A percentile compares a stretch with the other conserved stretches of the same genome.
These are phyloP conservation scores for Bryconaethiops microstoma DNA, from an alignment of 2,797 vertebrate genomes.

Conservation along the genomic window DNA sequence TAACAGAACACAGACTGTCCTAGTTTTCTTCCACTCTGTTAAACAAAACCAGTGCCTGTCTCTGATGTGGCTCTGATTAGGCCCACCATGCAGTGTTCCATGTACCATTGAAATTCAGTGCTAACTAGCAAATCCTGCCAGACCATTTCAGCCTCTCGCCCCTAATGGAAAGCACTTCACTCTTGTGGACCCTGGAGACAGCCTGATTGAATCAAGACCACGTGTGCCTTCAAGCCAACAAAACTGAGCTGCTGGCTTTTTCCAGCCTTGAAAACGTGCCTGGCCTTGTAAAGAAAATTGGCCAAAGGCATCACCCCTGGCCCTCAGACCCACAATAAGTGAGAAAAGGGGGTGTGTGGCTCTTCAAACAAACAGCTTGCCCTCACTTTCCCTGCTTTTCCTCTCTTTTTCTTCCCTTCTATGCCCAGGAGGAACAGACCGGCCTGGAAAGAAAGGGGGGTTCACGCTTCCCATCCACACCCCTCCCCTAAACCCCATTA, in stretches of 20 bases:
- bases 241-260: constrained; percentile 29
- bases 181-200: neutral
- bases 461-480: neutral
- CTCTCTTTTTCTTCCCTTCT: neutral
- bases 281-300: constrained; percentile 18
- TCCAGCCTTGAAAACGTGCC: constrained; percentile 16
- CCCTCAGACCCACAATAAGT: constrained; percentile 6
- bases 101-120: neutral
- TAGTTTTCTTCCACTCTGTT: neutral
- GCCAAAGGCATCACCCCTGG: constrained; percentile 24
- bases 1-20: neutral
- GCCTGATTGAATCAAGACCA: constrained; percentile 2
- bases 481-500: too few relatives aligned
- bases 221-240: neutral
- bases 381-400: constrained; percentile 10
- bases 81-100: neutral
- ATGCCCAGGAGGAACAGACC: neutral
- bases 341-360: constrained; percentile 5
- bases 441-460: neutral
- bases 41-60: neutral
- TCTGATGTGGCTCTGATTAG: neutral
- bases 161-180: constrained; percentile 31
- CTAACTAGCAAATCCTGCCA: constrained; percentile 26
- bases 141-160: constrained; percentile 8
- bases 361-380: constrained; percentile 22